Evolutionary conservation across 2,888 invertebrate species (phyloP).

Genomic region (Tipula confusa): DNA sequence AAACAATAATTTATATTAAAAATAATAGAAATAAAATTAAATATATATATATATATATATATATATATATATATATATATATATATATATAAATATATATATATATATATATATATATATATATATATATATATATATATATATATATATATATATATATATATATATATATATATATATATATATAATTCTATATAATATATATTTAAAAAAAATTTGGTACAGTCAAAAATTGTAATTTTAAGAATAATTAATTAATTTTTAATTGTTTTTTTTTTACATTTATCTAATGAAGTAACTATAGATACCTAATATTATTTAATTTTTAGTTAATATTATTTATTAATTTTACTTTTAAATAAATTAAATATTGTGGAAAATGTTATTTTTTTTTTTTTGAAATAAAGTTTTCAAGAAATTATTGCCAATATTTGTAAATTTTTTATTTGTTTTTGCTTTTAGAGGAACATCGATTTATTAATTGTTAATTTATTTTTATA

Average conservation of each 20-base stretch:
- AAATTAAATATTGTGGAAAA: not conserved
- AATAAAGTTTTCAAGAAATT: not conserved
- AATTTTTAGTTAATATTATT: not conserved
- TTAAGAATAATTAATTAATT: not conserved
- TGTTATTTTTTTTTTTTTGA: too few relatives aligned
- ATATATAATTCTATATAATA: too few relatives aligned
- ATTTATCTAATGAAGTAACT: not conserved
- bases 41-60: not conserved
- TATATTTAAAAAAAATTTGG: not conserved
- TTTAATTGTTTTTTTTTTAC: not conserved
- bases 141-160: not conserved
- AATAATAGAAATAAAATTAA: not conserved
- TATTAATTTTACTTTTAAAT: not conserved
- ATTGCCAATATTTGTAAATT: not conserved
- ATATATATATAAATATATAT: not conserved
- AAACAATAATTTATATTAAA: not conserved
- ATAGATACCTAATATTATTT: not conserved
- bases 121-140: not conserved
- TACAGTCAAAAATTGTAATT: conserved; percentile 20
- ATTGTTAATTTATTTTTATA: not conserved
- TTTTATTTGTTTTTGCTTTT: too few relatives aligned
- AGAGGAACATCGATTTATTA: not conserved
- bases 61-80: not conserved
- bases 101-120: not conserved
- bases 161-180: too few relatives aligned